Base-by-base conservation (phyloP, 2,113 vertebrate species). In the Nettapus auritus region DNA sequence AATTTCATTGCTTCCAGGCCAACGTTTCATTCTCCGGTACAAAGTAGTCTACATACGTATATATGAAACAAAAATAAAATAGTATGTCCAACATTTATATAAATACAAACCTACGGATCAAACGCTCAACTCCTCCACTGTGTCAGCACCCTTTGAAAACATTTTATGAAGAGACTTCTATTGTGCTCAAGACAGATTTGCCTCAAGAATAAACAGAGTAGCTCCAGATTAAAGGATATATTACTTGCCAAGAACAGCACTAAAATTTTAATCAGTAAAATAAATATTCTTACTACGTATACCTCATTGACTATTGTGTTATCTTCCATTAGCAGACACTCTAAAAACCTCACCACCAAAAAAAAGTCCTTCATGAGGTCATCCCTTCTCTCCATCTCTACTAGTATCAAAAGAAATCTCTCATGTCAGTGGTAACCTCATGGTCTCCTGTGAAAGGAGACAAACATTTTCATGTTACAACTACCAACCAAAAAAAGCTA, bases 251-350 rank as follows among this genome's bases (percentile, higher is more conserved):
- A 97, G 55, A 96, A 93, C 77, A 96, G 92, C 92, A 96, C 92
- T 96, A 94, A 86, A 95, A 89, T 94, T 92, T 96, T 96, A 96
- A 95, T 96, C 94, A 91, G 84, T 94, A 92, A 96, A 96, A 90
- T 76, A 96, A 96, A 96, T 91, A 94, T 70, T 94, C 83, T 97
- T 70, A 85, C 81, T 96, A 78, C 63, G 63, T 89, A 15, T 87
- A 93, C 29, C 48, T 95, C 86, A 94, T 87, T 96, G 96, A 96
- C 86, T 95, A 88, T 75, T 93, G 69, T 90, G 69, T 69, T 96
- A 95, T 90, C 86, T 92, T 84, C 56, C 66, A 90, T 48, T 44
- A 84, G 57, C 66, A 94, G 92, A 89, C 42, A 71, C 16, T 40
- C 11, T 46, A 46, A 44, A 42, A 31, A 42, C 44, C 13, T 19